Evolutionary conservation across 1,140 invertebrate genomes (phyloP).

Genomic region (Caenorhabditis briggsae): DNA sequence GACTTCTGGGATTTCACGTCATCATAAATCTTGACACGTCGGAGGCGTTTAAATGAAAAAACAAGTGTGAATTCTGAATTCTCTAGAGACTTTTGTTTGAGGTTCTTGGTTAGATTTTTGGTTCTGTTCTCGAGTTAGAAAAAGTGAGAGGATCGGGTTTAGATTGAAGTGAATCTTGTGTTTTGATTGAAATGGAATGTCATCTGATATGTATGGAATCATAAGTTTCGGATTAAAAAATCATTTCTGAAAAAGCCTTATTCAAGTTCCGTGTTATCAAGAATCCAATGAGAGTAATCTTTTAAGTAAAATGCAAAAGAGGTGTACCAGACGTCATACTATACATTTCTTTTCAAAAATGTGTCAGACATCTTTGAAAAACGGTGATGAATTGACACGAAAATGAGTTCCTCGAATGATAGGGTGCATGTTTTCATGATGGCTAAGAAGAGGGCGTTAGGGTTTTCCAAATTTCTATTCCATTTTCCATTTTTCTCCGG

Average conservation of each 20-base stretch:
- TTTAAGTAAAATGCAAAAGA: background rate
- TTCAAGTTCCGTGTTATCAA: background rate
- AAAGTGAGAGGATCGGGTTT: background rate
- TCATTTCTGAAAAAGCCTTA: background rate
- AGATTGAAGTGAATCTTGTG: background rate
- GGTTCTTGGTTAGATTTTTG: slow-evolving; percentile 23
- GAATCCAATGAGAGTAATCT: background rate
- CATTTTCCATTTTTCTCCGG: background rate
- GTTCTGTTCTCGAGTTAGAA: background rate
- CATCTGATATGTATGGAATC: background rate
- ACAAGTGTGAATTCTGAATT: slow-evolving; percentile 33
- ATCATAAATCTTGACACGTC: slow-evolving; percentile 47
- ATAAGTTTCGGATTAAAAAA: background rate
- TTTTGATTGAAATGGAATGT: background rate
- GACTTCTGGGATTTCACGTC: slow-evolving; percentile 52
- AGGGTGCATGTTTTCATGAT: slow-evolving; percentile 8
- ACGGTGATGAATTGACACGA: slow-evolving; percentile 34
- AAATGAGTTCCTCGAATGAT: background rate
- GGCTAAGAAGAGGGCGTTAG: background rate
- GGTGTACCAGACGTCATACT: background rate
- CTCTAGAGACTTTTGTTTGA: background rate
- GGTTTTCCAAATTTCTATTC: background rate
- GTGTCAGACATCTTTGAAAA: background rate
- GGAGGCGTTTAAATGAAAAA: slow-evolving; percentile 53
- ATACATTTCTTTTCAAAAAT: background rate